A percentile compares a stretch with the other conserved stretches of the same genome.
These are phyloP conservation scores for Drosophila hawaiiensis DNA, from an alignment of 2,888 invertebrate genomes.

Conservation along the genomic window DNA sequence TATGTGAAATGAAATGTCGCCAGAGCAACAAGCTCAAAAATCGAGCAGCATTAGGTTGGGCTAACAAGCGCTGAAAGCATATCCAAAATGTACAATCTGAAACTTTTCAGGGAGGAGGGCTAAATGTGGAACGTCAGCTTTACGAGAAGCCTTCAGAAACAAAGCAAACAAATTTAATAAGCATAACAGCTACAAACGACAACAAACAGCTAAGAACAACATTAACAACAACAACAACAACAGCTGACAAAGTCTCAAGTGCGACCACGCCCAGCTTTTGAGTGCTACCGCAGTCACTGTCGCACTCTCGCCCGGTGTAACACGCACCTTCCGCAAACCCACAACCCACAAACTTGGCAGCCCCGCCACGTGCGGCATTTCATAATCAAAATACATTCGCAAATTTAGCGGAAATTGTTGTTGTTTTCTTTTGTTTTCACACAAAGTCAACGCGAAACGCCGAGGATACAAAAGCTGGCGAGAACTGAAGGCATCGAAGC, in stretches of 20 bases:
- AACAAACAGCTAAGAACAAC: slow-evolving; percentile 30
- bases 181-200: slow-evolving; percentile 51
- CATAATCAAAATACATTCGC: slow-evolving; percentile 61
- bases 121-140: neutral
- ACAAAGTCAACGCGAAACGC: slow-evolving; percentile 43
- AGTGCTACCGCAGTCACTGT: slow-evolving; percentile 8
- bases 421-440: slow-evolving; percentile 36
- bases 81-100: slow-evolving; percentile 26
- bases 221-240: slow-evolving; percentile 4
- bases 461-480: slow-evolving; percentile 15
- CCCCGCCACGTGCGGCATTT: slow-evolving; percentile 49
- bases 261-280: slow-evolving; percentile 53
- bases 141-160: slow-evolving; percentile 16
- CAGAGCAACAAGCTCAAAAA: slow-evolving; percentile 14
- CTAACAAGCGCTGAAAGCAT: slow-evolving; percentile 21
- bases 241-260: slow-evolving; percentile 42
- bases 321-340: neutral
- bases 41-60: slow-evolving; percentile 7
- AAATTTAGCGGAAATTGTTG: slow-evolving; percentile 68
- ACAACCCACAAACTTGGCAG: slow-evolving; percentile 1
- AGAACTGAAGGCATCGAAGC: neutral
- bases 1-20: slow-evolving; percentile 3
- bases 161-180: slow-evolving; percentile 60
- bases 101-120: slow-evolving; percentile 8
- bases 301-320: neutral